phyloP scores from a whole-genome alignment of 2,888 invertebrate species.

The Pollenia labialis region DNA sequence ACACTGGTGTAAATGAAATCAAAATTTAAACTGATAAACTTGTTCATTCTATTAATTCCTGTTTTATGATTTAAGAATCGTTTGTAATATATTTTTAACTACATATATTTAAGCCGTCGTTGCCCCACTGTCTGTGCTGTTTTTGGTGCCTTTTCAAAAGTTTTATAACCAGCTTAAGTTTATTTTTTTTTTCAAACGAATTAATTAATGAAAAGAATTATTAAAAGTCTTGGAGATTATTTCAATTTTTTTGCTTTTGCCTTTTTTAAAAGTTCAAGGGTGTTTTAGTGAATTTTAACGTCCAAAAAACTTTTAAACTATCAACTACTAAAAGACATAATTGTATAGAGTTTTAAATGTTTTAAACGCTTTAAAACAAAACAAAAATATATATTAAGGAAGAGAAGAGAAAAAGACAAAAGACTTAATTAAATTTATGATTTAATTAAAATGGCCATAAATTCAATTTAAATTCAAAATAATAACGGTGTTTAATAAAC shows the following conservation, averaged over 20 bases:
- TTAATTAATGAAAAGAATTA: not conserved
- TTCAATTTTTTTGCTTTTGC: slow-evolving; percentile 1
- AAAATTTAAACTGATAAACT: too few species aligned
- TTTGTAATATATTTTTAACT: too few species aligned
- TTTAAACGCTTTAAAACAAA: too few species aligned
- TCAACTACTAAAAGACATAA: too few species aligned
- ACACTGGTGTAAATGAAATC: too few species aligned
- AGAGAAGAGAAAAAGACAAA: not conserved
- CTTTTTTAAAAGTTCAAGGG: slow-evolving; percentile 26
- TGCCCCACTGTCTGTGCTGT: too few species aligned
- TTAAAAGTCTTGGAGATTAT: slow-evolving; percentile 3
- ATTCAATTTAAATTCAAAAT: slow-evolving; percentile 12
- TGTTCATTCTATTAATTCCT: too few species aligned
- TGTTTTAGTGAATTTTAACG: not conserved
- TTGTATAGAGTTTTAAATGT: too few species aligned
- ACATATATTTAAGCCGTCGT: too few species aligned
- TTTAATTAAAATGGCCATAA: slow-evolving; percentile 7
- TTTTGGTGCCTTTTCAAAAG: too few species aligned
- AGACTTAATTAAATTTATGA: not conserved
- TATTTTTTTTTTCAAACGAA: not conserved
- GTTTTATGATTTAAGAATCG: too few species aligned
- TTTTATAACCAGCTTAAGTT: not conserved
- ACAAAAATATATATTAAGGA: not conserved
- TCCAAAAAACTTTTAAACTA: not conserved
- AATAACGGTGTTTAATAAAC: slow-evolving; percentile 10